Evolutionary conservation across 2,888 invertebrate species (phyloP).

Genomic region (Sisyra terminalis): DNA sequence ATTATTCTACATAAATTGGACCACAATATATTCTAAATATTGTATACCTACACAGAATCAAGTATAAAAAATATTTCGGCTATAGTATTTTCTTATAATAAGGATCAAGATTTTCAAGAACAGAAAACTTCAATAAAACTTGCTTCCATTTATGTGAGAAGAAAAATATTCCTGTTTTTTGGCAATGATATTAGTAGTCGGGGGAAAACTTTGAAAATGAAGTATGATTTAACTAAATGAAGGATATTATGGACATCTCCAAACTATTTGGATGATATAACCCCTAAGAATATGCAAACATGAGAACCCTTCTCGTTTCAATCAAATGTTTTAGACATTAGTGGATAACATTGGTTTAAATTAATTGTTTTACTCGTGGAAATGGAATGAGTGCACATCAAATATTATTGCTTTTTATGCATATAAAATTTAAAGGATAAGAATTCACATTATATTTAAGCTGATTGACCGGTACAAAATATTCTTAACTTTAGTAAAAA

Average conservation of each 20-base stretch:
- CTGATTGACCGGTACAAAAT: neutral
- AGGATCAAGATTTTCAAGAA: neutral
- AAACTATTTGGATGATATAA: neutral
- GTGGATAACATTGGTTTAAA: neutral
- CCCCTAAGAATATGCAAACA: neutral
- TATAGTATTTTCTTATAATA: neutral
- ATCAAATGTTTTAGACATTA: neutral
- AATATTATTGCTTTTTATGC: neutral
- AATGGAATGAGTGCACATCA: neutral
- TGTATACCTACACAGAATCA: too few species aligned
- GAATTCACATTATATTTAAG: neutral
- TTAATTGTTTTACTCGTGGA: neutral
- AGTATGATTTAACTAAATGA: neutral
- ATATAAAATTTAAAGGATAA: neutral
- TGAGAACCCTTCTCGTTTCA: neutral
- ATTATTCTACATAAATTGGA: too few species aligned
- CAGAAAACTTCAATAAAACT: neutral
- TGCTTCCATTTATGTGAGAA: neutral
- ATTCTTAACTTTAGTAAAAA: neutral
- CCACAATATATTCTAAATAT: too few species aligned
- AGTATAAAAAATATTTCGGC: too few species aligned
- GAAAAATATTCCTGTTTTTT: neutral
- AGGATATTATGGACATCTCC: neutral
- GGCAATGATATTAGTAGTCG: neutral
- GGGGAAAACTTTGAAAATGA: neutral